phyloP scores from a whole-genome alignment of 2,797 vertebrate genomes.

The Morus bassanus region DNA sequence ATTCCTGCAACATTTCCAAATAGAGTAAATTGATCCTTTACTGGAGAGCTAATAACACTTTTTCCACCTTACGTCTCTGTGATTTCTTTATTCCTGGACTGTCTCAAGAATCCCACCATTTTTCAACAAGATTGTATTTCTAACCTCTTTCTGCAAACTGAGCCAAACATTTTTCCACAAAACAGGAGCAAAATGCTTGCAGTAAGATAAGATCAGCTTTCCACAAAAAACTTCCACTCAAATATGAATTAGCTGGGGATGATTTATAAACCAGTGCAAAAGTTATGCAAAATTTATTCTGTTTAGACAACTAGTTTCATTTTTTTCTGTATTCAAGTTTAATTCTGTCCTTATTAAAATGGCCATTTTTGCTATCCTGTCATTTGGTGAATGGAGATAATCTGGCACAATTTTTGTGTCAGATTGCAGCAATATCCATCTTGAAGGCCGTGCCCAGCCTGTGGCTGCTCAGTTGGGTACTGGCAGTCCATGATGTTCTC shows the following conservation, averaged over 20 bases:
- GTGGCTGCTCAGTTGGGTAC: neutral
- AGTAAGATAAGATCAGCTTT: neutral
- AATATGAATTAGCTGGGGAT: neutral
- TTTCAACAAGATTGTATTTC: neutral
- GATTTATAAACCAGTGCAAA: neutral
- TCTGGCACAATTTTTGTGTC: neutral
- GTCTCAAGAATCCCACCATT: neutral
- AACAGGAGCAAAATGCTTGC: neutral
- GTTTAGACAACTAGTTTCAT: neutral
- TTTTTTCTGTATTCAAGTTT: neutral
- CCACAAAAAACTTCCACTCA: neutral
- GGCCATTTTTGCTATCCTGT: neutral
- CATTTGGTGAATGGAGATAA: neutral
- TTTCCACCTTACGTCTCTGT: neutral
- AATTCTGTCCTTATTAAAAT: neutral
- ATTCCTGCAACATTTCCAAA: neutral
- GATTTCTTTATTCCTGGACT: neutral
- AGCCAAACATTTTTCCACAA: neutral
- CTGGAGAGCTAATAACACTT: neutral
- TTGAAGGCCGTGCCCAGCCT: neutral
- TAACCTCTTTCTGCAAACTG: neutral
- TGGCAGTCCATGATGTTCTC: neutral
- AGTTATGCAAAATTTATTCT: neutral
- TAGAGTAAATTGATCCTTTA: neutral
- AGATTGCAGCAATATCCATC: neutral